Conservation (phyloP, 2,797 vertebrate species). For the Fistularia tabacaria region DNA sequence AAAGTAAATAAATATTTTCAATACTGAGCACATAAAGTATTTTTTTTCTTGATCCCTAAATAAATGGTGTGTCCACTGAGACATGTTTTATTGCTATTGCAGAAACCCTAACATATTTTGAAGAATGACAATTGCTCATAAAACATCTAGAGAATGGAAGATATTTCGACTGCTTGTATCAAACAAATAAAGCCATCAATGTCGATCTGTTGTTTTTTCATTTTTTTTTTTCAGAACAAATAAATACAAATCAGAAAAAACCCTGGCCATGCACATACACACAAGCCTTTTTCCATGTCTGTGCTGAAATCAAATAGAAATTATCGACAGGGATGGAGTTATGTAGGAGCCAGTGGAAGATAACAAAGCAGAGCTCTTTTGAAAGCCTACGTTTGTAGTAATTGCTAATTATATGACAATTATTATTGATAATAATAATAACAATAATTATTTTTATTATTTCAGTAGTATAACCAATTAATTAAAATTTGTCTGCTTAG, state of each 20-base stretch:
- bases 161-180: constrained; percentile 52
- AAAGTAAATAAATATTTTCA: constrained; percentile 60
- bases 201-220: constrained; percentile 34
- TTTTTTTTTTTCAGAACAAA: constrained; percentile 33
- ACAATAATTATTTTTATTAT: too few species aligned
- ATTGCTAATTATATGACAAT: too few species aligned
- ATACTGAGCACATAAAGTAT: constrained; percentile 56
- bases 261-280: constrained; percentile 75
- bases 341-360: neutral
- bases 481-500: too few species aligned
- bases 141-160: constrained; percentile 66
- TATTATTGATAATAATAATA: too few species aligned
- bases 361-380: neutral
- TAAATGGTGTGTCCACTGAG: constrained; percentile 74
- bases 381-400: neutral
- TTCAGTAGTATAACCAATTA: too few species aligned
- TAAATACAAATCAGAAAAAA: constrained; percentile 56
- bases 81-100: constrained; percentile 85
- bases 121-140: constrained; percentile 58
- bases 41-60: constrained; percentile 58
- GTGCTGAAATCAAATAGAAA: too few species aligned
- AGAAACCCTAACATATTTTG: constrained; percentile 71
- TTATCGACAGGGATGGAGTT: neutral
- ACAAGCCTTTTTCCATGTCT: constrained; percentile 59
- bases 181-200: constrained; percentile 56